Conservation (phyloP, 2,113 vertebrate species). For the Menura novaehollandiae region DNA sequence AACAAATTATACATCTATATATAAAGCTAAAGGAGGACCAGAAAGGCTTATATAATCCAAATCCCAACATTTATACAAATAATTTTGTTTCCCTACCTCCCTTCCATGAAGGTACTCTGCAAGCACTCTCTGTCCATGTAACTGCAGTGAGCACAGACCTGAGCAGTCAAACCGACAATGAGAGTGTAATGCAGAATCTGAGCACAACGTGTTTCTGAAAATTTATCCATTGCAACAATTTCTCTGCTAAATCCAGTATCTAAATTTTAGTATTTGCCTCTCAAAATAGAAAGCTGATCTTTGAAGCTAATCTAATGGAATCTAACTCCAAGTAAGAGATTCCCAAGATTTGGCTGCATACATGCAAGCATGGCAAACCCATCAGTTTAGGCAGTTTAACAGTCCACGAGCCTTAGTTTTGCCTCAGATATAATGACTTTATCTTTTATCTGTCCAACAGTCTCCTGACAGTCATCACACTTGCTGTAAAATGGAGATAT, state of each 20-base stretch:
- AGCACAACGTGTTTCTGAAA: background rate
- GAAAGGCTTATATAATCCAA: background rate
- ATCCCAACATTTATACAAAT: background rate
- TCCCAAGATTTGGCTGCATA: background rate
- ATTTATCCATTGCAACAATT: background rate
- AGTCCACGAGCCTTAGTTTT: background rate
- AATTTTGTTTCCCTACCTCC: background rate
- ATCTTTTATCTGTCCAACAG: background rate
- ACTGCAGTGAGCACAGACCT: background rate
- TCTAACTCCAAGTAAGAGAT: background rate
- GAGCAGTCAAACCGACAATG: background rate
- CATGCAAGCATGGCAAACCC: accelerated
- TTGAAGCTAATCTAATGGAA: background rate
- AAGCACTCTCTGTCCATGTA: background rate
- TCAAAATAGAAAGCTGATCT: background rate
- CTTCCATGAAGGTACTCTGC: background rate
- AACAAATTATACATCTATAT: background rate
- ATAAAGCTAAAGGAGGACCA: background rate
- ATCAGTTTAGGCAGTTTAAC: background rate
- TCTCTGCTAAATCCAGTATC: background rate
- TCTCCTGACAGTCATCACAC: background rate
- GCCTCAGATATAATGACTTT: background rate
- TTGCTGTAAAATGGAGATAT: conserved; percentile 75
- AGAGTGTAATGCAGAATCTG: background rate
- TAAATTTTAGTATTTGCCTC: background rate